A percentile compares a stretch with the other conserved stretches of the same genome.
These are phyloP conservation scores for Sarotherodon lohbergeri DNA, from an alignment of 2,113 vertebrate species.

Conservation along the genomic window DNA sequence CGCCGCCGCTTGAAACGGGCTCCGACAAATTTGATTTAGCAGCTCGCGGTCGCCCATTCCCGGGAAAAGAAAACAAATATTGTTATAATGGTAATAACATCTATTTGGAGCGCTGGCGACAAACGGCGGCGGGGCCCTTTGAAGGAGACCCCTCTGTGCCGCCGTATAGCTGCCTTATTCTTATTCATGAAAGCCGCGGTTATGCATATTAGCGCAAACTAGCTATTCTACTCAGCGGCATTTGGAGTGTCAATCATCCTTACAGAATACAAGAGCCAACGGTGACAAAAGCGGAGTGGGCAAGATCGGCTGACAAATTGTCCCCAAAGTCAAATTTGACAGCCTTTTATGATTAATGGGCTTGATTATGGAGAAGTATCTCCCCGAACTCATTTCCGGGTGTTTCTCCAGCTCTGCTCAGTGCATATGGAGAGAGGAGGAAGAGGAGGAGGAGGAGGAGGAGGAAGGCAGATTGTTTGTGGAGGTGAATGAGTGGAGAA, in stretches of 20 bases:
- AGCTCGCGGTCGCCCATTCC: slow-evolving; percentile 52
- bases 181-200: slow-evolving; percentile 79
- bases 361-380: slow-evolving; percentile 76
- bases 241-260: slow-evolving; percentile 79
- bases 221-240: slow-evolving; percentile 71
- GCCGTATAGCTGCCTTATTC: slow-evolving; percentile 64
- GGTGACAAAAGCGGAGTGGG: slow-evolving; percentile 67
- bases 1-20: slow-evolving; percentile 46
- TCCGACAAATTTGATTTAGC: slow-evolving; percentile 79
- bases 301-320: slow-evolving; percentile 77
- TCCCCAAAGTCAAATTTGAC: slow-evolving; percentile 84
- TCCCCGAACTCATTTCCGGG: slow-evolving; percentile 68
- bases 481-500: slow-evolving; percentile 15
- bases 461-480: slow-evolving; percentile 37
- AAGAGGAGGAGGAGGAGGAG: slow-evolving; percentile 4
- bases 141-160: slow-evolving; percentile 59
- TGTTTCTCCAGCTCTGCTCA: slow-evolving; percentile 46
- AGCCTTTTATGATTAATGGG: slow-evolving; percentile 82
- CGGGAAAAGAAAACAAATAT: slow-evolving; percentile 78
- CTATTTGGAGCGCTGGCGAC: slow-evolving; percentile 65
- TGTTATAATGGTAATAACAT: slow-evolving; percentile 82
- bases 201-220: slow-evolving; percentile 79
- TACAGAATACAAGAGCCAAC: slow-evolving; percentile 69
- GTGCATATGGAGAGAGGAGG: not conserved
- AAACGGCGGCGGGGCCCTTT: slow-evolving; percentile 60